Base-by-base conservation (phyloP, 2,888 invertebrate genomes). In the Amiota minor region DNA sequence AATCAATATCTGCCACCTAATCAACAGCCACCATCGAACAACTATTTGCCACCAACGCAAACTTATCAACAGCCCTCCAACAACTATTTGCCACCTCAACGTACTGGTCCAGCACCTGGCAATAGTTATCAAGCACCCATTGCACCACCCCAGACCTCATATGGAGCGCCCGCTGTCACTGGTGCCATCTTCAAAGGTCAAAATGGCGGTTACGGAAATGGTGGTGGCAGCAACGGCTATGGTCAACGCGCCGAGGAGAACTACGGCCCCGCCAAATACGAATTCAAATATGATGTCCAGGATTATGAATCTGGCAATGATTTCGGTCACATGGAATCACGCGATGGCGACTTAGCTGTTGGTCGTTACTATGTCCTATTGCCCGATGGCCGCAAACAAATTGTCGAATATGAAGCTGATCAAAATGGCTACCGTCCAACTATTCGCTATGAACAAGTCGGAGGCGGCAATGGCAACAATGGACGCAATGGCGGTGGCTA, bases 371-470 rank as follows among this genome's bases (percentile, higher is more conserved):
- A 93, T 80, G 93, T 93, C 1, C 88, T 93, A 4, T 88, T 93
- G 72, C 93, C 93, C 77, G 93, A 93, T 88, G 93, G 93, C 65
- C 92, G 93, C 82, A 93, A 92, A 86, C 93, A 93, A 91, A 93
- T 93, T 56, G 94, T 94, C 0, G 92, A 92, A 79, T 94, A 94
- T 88, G 93, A 93, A 83, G 94, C 94, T 9, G 93, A 94, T 81
- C 91, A 92, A 83, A 90, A 92, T 62, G 94, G 94, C 1, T 94
- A 92, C 90, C 92, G 92, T 77, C 94, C 94, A 16, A 92, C 91
- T 80, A 93, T 94, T 75, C 91, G 92, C 1, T 94, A 94, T 86
- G 93, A 94, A 87, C 92, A 93, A 82, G 91, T 91, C 46, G 91
- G 91, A 61, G 84, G 84, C 71, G 87, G 89, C 4, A 80, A 80